Percentiles rank a stretch among this genome's conserved stretches.
Evolutionary conservation across 2,797 vertebrate species (phyloP).

Genomic region (Sebastiscus albofasciatus): DNA sequence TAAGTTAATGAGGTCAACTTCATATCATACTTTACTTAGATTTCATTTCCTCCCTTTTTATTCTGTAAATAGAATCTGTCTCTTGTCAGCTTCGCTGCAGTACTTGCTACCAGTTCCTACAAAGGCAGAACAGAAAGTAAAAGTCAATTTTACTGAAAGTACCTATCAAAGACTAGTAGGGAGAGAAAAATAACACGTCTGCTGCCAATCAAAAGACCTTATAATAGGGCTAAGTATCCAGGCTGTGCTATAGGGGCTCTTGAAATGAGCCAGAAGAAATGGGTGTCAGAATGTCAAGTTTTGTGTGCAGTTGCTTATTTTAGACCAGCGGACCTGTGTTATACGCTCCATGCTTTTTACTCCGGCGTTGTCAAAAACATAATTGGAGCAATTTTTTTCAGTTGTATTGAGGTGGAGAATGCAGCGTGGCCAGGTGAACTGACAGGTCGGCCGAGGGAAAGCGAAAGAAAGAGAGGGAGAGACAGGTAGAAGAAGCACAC

Average conservation of each 20-base stretch:
- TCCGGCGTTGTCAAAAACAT: conserved; percentile 2
- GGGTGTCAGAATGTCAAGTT: conserved; percentile 59
- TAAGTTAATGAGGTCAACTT: neutral
- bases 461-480: neutral
- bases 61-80: no score
- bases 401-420: neutral
- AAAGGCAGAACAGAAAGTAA: neutral
- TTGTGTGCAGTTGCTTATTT: conserved; percentile 18
- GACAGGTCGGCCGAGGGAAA: neutral
- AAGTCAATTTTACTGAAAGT: neutral
- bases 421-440: neutral
- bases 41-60: neutral
- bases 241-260: neutral
- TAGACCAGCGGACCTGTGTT: neutral
- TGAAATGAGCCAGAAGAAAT: conserved; percentile 16
- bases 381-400: neutral
- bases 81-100: neutral
- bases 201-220: neutral
- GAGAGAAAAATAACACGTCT: neutral
- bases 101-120: no score
- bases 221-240: neutral
- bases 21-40: neutral
- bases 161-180: neutral
- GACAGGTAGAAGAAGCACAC: neutral
- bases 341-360: neutral